phyloP scores from a whole-genome alignment of 2,888 invertebrate species.

The Synanthedon vespiformis region DNA sequence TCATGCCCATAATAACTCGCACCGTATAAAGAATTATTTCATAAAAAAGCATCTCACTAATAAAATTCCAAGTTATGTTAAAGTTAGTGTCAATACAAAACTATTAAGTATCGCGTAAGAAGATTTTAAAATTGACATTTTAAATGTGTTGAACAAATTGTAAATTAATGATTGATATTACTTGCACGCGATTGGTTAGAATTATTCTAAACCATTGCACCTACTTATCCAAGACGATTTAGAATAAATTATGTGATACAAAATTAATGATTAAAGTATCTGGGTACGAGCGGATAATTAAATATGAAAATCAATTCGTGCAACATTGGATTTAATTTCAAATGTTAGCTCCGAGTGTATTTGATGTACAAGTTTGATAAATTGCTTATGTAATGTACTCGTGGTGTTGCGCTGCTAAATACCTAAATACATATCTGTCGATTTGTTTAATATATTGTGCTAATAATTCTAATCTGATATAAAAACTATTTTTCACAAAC shows the following conservation, averaged over 20 bases:
- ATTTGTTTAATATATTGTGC: too few species aligned
- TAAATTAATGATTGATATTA: not conserved
- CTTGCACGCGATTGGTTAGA: not conserved
- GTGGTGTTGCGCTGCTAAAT: too few species aligned
- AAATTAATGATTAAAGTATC: constrained; percentile 5
- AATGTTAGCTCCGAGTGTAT: not conserved
- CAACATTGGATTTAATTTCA: not conserved
- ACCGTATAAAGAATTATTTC: too few species aligned
- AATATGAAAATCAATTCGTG: not conserved
- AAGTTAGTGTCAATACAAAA: too few species aligned
- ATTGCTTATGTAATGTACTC: not conserved
- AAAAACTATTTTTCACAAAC: too few species aligned
- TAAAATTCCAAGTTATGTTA: too few species aligned
- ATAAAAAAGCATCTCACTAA: too few species aligned
- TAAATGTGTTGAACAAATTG: not conserved
- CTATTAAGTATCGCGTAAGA: too few species aligned
- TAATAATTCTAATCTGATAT: too few species aligned
- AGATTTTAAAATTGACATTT: not conserved
- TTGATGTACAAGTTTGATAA: not conserved
- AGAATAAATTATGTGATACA: not conserved
- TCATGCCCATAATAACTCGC: too few species aligned
- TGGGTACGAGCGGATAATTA: constrained; percentile 3
- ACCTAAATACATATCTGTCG: too few species aligned
- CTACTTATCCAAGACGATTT: not conserved
- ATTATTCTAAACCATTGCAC: not conserved